Evolutionary conservation across 2,888 invertebrate genomes (phyloP).

Genomic region (Abrostola tripartita): DNA sequence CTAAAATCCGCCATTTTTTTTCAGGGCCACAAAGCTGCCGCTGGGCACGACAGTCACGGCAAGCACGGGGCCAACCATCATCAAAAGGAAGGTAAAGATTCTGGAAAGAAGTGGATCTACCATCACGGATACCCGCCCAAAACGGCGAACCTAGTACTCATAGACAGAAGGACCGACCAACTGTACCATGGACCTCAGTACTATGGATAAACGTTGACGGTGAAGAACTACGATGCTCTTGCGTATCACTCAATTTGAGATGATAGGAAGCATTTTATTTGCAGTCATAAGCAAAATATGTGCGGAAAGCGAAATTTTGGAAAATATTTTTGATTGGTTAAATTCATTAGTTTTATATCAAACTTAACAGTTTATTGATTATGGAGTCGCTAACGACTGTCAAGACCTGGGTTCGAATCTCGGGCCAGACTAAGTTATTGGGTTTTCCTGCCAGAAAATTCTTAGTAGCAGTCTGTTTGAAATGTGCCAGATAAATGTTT

Average conservation of each 20-base stretch:
- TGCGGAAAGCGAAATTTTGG: too few relatives aligned
- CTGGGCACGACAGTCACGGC: slow-evolving; percentile 88
- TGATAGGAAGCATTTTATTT: too few relatives aligned
- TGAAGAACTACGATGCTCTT: background rate
- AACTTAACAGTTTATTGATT: background rate
- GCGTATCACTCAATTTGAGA: too few relatives aligned
- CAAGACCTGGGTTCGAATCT: background rate
- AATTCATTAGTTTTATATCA: too few relatives aligned
- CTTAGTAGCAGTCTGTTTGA: slow-evolving; percentile 1
- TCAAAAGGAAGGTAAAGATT: slow-evolving; percentile 79
- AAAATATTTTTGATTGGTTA: too few relatives aligned
- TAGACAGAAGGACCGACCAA: slow-evolving; percentile 73
- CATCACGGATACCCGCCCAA: slow-evolving; percentile 82
- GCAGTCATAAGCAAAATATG: too few relatives aligned
- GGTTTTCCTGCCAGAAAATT: background rate
- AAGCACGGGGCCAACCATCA: slow-evolving; percentile 81
- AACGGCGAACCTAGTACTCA: slow-evolving; percentile 72
- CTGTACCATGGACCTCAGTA: slow-evolving; percentile 72
- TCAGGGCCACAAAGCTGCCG: slow-evolving; percentile 87
- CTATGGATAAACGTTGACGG: slow-evolving; percentile 63
- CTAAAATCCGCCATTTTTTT: slow-evolving; percentile 21
- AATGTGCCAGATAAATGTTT: background rate
- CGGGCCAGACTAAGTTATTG: background rate
- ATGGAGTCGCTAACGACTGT: background rate
- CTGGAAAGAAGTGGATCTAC: slow-evolving; percentile 89